Evolutionary conservation across 1,140 invertebrate species (phyloP).

Genomic region (Drosophila orena): DNA sequence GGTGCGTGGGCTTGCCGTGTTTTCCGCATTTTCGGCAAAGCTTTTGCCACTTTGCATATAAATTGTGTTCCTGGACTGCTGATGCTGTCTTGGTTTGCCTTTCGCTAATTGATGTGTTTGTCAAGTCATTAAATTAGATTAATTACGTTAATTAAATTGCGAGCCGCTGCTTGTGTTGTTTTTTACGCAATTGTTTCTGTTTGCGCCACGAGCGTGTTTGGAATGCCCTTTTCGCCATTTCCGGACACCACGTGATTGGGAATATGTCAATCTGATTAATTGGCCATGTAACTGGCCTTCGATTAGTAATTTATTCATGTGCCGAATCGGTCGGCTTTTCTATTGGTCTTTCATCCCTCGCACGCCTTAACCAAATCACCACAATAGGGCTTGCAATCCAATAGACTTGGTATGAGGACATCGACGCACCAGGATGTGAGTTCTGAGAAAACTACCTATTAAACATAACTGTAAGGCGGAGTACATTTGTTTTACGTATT

Average conservation of each 20-base stretch:
- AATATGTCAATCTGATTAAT: constrained; percentile 63
- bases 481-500: not conserved
- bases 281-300: constrained; percentile 37
- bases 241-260: constrained; percentile 13
- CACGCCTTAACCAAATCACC: not conserved
- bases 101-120: constrained; percentile 83
- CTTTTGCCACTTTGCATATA: constrained; percentile 76
- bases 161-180: constrained; percentile 28
- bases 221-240: constrained; percentile 11
- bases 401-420: constrained; percentile 37
- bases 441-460: constrained; percentile 39
- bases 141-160: constrained; percentile 83
- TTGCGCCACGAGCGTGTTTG: constrained; percentile 20
- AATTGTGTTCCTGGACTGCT: constrained; percentile 57
- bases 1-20: constrained; percentile 44
- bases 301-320: constrained; percentile 46
- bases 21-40: constrained; percentile 34
- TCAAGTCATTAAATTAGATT: constrained; percentile 84
- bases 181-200: constrained; percentile 24
- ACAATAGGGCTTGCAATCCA: constrained; percentile 16
- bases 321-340: constrained; percentile 15
- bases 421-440: constrained; percentile 32
- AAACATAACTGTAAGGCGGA: constrained; percentile 21
- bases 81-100: constrained; percentile 23
- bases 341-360: constrained; percentile 2